phyloP scores from a whole-genome alignment of 1,140 invertebrate genomes.

The Drosophila micromelanica region DNA sequence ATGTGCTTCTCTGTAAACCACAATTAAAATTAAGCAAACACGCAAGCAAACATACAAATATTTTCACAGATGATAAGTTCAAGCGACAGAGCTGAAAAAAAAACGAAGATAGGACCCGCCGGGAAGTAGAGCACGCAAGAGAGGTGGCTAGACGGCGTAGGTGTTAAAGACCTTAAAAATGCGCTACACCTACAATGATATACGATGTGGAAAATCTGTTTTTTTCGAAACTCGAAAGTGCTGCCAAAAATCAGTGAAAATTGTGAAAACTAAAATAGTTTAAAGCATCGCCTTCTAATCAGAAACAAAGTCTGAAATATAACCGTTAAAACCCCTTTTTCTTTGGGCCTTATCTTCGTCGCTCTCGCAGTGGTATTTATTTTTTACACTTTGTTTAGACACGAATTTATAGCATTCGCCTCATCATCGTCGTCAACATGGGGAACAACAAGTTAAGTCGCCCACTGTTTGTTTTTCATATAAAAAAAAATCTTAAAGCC shows the following conservation, averaged over 20 bases:
- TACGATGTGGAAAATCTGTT: slow-evolving; percentile 8
- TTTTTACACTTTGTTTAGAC: slow-evolving; percentile 82
- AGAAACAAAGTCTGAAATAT: neutral
- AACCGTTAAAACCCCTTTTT: slow-evolving; percentile 6
- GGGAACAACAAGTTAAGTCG: neutral
- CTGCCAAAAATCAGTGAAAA: too few relatives aligned
- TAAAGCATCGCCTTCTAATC: neutral
- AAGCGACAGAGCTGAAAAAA: slow-evolving; percentile 29
- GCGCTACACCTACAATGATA: slow-evolving; percentile 57
- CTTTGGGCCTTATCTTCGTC: slow-evolving; percentile 57
- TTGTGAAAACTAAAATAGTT: too few relatives aligned
- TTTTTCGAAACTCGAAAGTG: neutral
- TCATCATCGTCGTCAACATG: slow-evolving; percentile 13
- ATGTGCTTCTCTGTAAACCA: slow-evolving; percentile 47
- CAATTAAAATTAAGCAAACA: slow-evolving; percentile 79
- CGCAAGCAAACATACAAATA: slow-evolving; percentile 73
- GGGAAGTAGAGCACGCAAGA: neutral
- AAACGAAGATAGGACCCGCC: neutral
- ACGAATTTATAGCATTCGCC: slow-evolving; percentile 70
- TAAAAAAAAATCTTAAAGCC: slow-evolving; percentile 43
- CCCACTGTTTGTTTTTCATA: slow-evolving; percentile 37
- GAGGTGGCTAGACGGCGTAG: slow-evolving; percentile 36
- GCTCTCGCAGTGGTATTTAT: slow-evolving; percentile 61
- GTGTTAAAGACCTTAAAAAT: slow-evolving; percentile 73
- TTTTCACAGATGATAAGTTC: slow-evolving; percentile 83